Conservation (phyloP, 2,113 vertebrate genomes). For the Caretta caretta region DNA sequence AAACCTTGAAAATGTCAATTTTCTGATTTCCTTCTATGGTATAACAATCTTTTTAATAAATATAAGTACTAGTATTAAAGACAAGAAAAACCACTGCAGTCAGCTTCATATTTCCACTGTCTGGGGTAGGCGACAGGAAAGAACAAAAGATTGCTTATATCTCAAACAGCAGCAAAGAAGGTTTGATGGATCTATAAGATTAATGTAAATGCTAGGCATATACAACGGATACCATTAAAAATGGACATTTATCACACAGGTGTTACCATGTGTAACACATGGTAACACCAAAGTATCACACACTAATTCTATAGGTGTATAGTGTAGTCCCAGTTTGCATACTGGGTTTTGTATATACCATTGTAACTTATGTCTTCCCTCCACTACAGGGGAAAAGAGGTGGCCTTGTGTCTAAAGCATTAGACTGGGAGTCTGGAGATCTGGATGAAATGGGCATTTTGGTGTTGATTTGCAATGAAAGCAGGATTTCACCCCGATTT, state of each 20-base stretch:
- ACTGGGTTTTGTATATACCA: background rate
- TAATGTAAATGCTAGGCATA: background rate
- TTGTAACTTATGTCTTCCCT: accelerated
- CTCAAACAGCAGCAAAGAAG: background rate
- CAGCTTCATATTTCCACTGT: accelerated
- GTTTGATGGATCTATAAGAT: background rate
- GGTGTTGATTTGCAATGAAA: background rate
- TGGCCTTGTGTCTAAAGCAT: background rate
- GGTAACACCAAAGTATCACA: too few species aligned
- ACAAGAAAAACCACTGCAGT: background rate
- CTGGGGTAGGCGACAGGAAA: background rate
- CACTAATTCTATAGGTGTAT: background rate
- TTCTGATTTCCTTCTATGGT: background rate
- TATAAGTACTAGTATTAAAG: background rate
- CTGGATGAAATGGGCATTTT: background rate
- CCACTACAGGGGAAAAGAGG: background rate
- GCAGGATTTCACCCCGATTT: background rate
- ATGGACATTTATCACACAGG: background rate
- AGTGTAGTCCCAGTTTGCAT: background rate
- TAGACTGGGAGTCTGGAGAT: too few species aligned
- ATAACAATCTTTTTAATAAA: background rate
- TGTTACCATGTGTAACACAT: too few species aligned
- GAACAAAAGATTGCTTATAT: background rate
- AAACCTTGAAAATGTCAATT: background rate
- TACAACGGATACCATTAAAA: background rate